Evolutionary conservation across 2,797 vertebrate genomes (phyloP).

Genomic region (Diceros bicornis): DNA sequence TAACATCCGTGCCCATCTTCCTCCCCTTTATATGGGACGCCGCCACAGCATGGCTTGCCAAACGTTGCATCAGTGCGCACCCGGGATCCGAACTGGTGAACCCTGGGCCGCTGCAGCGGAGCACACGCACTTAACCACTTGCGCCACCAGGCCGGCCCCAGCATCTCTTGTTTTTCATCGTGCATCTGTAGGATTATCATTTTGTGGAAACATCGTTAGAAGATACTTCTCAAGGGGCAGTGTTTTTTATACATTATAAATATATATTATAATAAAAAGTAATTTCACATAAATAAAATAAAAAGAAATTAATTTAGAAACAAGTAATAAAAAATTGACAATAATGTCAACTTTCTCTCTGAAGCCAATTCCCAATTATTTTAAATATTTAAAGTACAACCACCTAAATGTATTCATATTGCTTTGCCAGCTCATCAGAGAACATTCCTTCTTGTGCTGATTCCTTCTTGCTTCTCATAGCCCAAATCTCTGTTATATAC

Average conservation of each 20-base stretch:
- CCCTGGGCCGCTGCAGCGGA: too few species aligned
- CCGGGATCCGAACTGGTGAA: too few species aligned
- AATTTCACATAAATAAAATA: conserved; percentile 59
- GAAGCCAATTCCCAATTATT: not conserved
- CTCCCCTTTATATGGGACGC: too few species aligned
- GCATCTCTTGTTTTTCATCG: not conserved
- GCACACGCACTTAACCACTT: too few species aligned
- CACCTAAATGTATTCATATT: not conserved
- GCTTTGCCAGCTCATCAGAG: not conserved
- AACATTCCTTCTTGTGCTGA: not conserved
- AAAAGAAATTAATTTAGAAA: conserved; percentile 33
- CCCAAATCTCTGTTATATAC: not conserved
- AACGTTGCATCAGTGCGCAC: too few species aligned
- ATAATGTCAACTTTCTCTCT: not conserved
- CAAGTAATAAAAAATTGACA: not conserved
- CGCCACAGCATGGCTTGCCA: too few species aligned
- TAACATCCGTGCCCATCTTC: too few species aligned
- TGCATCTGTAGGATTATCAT: not conserved
- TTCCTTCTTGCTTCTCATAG: not conserved
- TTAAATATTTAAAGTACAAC: not conserved
- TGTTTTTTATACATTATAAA: not conserved
- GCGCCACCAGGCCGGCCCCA: too few species aligned
- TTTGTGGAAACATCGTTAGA: conserved; percentile 30
- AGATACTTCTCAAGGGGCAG: not conserved
- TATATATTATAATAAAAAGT: not conserved